Base-by-base conservation (phyloP, 2,888 invertebrate genomes). In the Callimorpha dominula region DNA sequence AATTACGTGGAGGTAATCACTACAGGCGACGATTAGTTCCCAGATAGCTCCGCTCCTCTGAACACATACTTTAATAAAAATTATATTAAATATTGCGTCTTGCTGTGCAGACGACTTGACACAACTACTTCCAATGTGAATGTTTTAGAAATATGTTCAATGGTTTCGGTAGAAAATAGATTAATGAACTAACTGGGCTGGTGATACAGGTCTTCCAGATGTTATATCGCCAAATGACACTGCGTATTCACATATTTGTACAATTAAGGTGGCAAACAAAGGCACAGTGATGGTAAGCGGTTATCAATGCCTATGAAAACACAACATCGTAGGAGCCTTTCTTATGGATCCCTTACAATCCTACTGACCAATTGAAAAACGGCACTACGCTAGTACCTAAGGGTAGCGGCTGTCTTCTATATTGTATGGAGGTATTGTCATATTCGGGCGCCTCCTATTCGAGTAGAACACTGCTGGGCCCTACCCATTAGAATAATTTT, bases 1-100 rank as follows among this genome's bases (percentile, higher is more conserved):
- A 95, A 95, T 95, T 95, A 93, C 93, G 91, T 90, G 90, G 90
- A 89, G 87, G 90, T 92, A 91, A 92, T 93, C 91, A 95, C 92
- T 92, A 92, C 89, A 86, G 92, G 93, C 91, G 95, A 95, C 94
- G 95, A 95, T 95, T 94, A 94, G 90, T 87, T 74, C 70, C 72
- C 74, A 92, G 95, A 95, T 95, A 95, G 93, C 89, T 87, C 65
- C 92, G 92, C 93, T 90, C 86, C 92, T 92, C 91, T 92, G 93
- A 90, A 87, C 93, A 88, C 91, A 88, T 93, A 90, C 91, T 91
- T 93, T 93, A 93, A 93, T 93, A 94, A 94, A 94, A 94, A 93
- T 93, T 93, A 90, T 93, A 93, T 93, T 94, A 94, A 93, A 92
- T 89, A 92, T 93, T 89, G 88, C 89, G 88, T 88, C 84, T 43